Evolutionary conservation across 2,797 vertebrate genomes (phyloP).

Genomic region (Tauraco hartlaubi): DNA sequence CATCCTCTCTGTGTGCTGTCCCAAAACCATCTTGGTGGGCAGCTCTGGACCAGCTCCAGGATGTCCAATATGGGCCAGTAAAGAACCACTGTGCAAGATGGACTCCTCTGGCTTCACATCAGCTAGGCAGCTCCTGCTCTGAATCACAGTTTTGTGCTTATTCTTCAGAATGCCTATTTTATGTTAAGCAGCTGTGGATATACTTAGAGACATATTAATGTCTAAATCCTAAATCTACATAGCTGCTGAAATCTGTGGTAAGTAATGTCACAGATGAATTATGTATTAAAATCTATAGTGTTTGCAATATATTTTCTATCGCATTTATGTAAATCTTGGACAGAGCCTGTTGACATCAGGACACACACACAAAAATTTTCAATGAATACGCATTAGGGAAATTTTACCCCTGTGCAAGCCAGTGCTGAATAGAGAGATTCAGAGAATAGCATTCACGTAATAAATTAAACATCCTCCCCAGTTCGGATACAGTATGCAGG

Average conservation of each 20-base stretch:
- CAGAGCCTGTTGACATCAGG: background rate
- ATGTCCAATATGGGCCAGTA: background rate
- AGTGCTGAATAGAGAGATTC: background rate
- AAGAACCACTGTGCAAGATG: background rate
- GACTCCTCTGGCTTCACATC: background rate
- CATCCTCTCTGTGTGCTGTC: background rate
- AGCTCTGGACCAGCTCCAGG: background rate
- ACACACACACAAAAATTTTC: background rate
- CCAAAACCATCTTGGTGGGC: background rate
- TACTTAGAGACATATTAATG: background rate
- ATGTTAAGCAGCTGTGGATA: background rate
- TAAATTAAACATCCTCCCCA: background rate
- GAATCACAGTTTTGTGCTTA: background rate
- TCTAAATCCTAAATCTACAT: background rate
- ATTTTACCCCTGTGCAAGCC: background rate
- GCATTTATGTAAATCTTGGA: background rate
- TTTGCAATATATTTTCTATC: background rate
- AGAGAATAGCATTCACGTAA: background rate
- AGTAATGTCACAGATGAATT: background rate
- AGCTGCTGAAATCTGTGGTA: background rate
- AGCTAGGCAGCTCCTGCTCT: background rate
- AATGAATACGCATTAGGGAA: background rate
- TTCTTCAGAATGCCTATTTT: background rate
- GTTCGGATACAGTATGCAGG: background rate
- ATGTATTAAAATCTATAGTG: background rate